A percentile compares a stretch with the other conserved stretches of the same genome.
Conservation (phyloP, 1,140 invertebrate genomes). For the Hetaerina americana region DNA sequence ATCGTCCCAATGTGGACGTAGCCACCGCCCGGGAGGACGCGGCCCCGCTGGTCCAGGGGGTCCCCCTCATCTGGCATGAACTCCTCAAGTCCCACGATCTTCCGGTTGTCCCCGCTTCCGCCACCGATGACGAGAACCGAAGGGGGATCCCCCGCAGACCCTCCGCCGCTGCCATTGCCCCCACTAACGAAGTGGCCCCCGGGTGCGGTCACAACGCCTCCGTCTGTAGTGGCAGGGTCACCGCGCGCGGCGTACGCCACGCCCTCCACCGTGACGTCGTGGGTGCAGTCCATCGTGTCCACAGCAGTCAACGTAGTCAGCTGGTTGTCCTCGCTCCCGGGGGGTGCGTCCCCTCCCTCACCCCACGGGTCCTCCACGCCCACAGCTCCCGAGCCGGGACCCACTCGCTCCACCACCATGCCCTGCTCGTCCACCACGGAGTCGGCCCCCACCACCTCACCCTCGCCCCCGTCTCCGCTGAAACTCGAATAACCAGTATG, state of each 20-base stretch:
- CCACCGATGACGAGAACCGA: background rate
- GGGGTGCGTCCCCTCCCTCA: background rate
- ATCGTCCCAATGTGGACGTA: background rate
- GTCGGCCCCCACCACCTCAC: background rate
- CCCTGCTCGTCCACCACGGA: background rate
- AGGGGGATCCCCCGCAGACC: background rate
- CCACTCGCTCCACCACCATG: background rate
- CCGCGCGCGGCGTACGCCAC: background rate
- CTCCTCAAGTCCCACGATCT: background rate
- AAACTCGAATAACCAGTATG: background rate
- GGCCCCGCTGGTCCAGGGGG: background rate
- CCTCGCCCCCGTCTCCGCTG: background rate
- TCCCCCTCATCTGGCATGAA: background rate
- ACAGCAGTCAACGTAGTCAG: background rate
- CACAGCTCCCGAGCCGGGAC: background rate
- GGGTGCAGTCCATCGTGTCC: background rate
- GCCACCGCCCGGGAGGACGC: background rate
- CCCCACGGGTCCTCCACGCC: background rate
- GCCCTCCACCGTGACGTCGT: background rate
- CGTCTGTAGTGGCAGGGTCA: background rate
- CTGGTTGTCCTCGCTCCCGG: background rate
- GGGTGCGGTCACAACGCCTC: background rate
- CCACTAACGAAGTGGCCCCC: background rate
- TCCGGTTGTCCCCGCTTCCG: background rate
- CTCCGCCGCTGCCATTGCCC: no score